Percentiles rank a stretch among this genome's conserved stretches.
Evolutionary conservation across 2,113 vertebrate genomes (phyloP).

Genomic region (Strix uralensis): DNA sequence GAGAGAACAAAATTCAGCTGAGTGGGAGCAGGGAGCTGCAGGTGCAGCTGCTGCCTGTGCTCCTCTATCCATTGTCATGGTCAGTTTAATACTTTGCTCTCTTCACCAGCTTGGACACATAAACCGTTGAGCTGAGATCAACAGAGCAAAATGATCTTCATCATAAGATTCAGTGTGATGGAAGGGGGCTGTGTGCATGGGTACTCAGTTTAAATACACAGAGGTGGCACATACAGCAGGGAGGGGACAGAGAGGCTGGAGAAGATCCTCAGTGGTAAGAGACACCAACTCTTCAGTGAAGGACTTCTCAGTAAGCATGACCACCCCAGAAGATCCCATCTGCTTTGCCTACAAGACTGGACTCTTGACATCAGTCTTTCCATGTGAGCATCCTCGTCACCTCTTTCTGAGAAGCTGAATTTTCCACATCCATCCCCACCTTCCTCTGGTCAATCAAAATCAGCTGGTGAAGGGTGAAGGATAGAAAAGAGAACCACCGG

Average conservation of each 20-base stretch:
- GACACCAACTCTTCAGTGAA: neutral
- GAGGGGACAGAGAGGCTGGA: neutral
- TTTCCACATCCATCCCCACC: neutral
- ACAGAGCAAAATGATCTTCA: neutral
- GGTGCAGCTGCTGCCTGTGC: neutral
- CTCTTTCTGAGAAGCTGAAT: neutral
- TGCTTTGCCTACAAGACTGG: neutral
- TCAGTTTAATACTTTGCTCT: neutral
- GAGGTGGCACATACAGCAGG: neutral
- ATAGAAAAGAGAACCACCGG: neutral
- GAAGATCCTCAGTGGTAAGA: neutral
- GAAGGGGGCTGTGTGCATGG: neutral
- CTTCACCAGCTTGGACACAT: neutral
- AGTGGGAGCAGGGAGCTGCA: neutral
- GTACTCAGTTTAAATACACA: neutral
- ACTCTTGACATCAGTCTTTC: accelerated
- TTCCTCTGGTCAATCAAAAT: neutral
- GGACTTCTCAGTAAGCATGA: neutral
- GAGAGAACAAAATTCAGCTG: neutral
- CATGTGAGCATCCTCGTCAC: neutral
- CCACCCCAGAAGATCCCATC: neutral
- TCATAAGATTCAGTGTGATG: neutral
- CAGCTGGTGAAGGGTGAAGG: neutral
- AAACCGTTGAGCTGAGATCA: neutral
- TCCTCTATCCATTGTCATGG: neutral